Evolutionary conservation across 2,113 vertebrate species (phyloP), one percentile per base, ranked within the genome.

Genomic region (Cepphus grylle): DNA sequence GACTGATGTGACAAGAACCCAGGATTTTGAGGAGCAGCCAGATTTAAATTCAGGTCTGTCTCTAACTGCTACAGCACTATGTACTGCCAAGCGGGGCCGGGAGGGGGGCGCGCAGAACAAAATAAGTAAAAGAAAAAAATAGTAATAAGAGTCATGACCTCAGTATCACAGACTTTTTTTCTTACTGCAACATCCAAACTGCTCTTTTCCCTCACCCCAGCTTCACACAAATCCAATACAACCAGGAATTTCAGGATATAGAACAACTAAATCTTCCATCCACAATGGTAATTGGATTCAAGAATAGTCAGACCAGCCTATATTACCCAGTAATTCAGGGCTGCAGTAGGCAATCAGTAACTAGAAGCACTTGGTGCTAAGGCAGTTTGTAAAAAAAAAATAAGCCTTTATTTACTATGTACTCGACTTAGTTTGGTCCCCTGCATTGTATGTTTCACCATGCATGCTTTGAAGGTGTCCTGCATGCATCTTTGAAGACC

Each of bases 271-370:
- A 22, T 22, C 52, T 77, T 42, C 15, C 7, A 26, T 38, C 13
- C 18, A 17, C 27, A 45, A 1, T 10, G 27, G 32, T 27, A 50
- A 32, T 3, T 53, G n/a, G 6, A 21, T 23, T 9, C 30, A 86
- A 84, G 77, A 47, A 26, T 0, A 16, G 25, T 29, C 4, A 49
- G 38, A 11, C 11, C 11, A 2, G 22, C 34, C 21, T 8, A 0
- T 22, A 16, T 12, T 53, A 25, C 3, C 22, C 18, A 53, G 5
- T 12, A 26, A 86, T 19, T 70, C 49, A 49, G 62, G 22, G 40
- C 47, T 50, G n/a, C 30, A 42, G 61, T 10, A 42, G 25, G 8
- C 20, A 62, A 32, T 30, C 52, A 72, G 49, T 22, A 73, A 53
- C 14, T 4, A 47, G 25, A 40, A 45, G 16, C 67, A 59, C 34